Percentiles rank a stretch among this genome's conserved stretches.
phyloP scores from a whole-genome alignment of 2,113 vertebrate species.

The Gadus macrocephalus region DNA sequence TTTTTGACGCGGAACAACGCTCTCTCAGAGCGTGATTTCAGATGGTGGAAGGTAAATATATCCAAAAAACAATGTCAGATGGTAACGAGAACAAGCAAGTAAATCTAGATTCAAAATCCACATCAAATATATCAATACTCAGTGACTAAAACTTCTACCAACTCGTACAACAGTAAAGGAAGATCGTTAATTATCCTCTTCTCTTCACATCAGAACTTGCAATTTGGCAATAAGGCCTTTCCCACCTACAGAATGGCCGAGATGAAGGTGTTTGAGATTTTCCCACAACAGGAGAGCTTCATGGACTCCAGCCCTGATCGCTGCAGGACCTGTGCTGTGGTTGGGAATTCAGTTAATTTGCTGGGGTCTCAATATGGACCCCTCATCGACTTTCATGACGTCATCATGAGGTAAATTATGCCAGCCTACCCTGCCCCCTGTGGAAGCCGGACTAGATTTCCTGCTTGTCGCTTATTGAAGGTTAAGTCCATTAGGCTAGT shows the following conservation, averaged over 20 bases:
- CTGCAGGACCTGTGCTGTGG: slow-evolving; percentile 81
- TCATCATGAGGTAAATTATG: slow-evolving; percentile 77
- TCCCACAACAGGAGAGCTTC: slow-evolving; percentile 61
- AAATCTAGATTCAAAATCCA: background rate
- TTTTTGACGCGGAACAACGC: background rate
- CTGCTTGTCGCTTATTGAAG: no score
- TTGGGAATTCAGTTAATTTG: slow-evolving; percentile 87
- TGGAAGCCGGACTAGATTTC: no score
- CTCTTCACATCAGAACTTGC: slow-evolving; percentile 54
- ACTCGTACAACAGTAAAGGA: background rate
- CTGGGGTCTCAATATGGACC: slow-evolving; percentile 71
- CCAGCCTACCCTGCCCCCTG: no score
- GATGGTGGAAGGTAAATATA: slow-evolving; percentile 46
- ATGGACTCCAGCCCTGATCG: slow-evolving; percentile 39
- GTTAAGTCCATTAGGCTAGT: no score
- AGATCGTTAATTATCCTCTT: background rate
- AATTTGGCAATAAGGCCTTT: slow-evolving; percentile 59
- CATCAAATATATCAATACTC: background rate
- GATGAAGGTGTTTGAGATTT: slow-evolving; percentile 68
- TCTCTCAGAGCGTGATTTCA: slow-evolving; percentile 6
- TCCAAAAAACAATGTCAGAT: background rate
- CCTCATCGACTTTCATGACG: slow-evolving; percentile 77
- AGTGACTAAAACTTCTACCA: background rate
- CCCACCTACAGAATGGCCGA: slow-evolving; percentile 58
- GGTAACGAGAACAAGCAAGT: background rate